phyloP scores from a whole-genome alignment of 2,113 vertebrate species.

The Crotalus viridis region DNA sequence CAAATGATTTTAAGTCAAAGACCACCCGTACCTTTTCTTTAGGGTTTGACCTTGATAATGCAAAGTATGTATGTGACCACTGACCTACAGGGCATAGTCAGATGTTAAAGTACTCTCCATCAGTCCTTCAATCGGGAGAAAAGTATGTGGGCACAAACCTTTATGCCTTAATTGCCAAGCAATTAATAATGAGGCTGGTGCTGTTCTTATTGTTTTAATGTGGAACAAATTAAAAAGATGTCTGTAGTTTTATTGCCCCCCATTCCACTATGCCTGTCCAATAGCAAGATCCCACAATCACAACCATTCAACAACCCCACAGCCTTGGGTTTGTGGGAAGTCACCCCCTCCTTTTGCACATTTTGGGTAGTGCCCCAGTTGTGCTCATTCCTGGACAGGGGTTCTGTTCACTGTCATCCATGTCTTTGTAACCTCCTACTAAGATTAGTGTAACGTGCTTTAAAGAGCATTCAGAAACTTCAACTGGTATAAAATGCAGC shows the following conservation, averaged over 20 bases:
- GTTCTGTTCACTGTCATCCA: neutral
- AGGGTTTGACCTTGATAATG: neutral
- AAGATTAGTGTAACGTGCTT: neutral
- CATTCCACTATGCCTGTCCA: neutral
- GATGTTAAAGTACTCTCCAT: neutral
- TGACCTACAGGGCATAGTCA: neutral
- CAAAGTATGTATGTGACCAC: neutral
- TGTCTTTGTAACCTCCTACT: neutral
- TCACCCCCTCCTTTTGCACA: neutral
- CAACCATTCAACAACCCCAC: neutral
- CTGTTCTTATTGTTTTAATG: neutral
- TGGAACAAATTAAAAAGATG: neutral
- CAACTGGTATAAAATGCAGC: neutral
- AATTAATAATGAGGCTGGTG: neutral
- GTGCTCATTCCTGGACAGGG: neutral
- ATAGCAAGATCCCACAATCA: neutral
- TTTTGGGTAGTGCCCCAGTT: neutral
- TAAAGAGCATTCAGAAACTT: neutral
- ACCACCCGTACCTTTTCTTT: neutral
- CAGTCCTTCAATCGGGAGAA: neutral
- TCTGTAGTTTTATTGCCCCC: neutral
- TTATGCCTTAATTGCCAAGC: neutral
- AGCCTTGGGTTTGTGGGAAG: neutral
- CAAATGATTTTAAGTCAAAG: neutral
- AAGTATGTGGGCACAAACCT: neutral